Percentiles rank a stretch among this genome's conserved stretches.
Conservation (phyloP, 2,888 invertebrate species). For the Malachius bipustulatus region DNA sequence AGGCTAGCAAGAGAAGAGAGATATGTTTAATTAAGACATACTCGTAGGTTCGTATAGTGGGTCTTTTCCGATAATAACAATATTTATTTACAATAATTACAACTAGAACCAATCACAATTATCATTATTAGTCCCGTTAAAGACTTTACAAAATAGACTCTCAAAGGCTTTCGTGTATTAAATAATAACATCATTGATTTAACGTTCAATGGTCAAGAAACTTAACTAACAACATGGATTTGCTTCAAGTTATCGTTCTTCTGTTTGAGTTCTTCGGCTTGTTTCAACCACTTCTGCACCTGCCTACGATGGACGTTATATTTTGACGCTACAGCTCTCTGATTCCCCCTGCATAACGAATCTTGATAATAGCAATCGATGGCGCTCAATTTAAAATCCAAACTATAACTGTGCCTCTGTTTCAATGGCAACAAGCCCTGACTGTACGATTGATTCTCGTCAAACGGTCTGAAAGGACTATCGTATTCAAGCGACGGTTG, state of each 20-base stretch:
- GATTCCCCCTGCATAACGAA: constrained; percentile 38
- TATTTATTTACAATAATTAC: too few species aligned
- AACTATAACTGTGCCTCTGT: constrained; percentile 37
- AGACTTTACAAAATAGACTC: too few species aligned
- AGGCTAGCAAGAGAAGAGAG: too few species aligned
- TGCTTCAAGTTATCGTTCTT: constrained; percentile 30
- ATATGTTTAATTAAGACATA: too few species aligned
- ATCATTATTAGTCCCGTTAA: too few species aligned
- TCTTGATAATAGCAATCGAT: constrained; percentile 43
- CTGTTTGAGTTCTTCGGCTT: constrained; percentile 36
- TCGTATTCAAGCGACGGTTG: constrained; percentile 18
- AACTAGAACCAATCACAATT: too few species aligned
- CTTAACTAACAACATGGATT: constrained; percentile 28
- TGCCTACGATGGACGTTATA: constrained; percentile 40
- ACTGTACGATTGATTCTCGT: constrained; percentile 10
- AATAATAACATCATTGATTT: too few species aligned
- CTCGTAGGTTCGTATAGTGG: too few species aligned
- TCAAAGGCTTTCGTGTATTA: too few species aligned
- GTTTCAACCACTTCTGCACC: constrained; percentile 46
- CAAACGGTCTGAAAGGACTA: constrained; percentile 12
- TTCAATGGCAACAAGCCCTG: constrained; percentile 22
- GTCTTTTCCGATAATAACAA: too few species aligned
- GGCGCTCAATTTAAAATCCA: constrained; percentile 44
- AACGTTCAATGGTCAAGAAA: too few species aligned
- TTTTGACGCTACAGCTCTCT: constrained; percentile 38